Base-by-base conservation (phyloP, 2,113 vertebrate species). In the Peromyscus californicus region DNA sequence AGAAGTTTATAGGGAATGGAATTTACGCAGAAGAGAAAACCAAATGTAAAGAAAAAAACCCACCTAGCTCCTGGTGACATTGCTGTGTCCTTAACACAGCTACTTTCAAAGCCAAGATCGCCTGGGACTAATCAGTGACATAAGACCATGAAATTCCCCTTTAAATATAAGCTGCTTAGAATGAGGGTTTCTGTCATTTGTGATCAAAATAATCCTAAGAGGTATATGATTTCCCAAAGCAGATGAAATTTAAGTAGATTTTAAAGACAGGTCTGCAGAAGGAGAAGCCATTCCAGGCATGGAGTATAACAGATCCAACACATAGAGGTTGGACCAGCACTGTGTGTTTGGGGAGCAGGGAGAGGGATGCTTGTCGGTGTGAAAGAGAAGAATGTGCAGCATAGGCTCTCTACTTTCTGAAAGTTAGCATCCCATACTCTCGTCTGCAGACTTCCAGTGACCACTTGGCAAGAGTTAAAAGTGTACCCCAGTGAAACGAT, bases 141-240 rank as follows among this genome's bases (percentile, higher is more conserved):
- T 61, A 90, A 85, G 31, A 83, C n/a, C 86, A 75, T n/a, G 74
- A 7, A 92, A 93, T 63, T 76, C 13, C 51, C 29, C 83, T 90
- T 78, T 59, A 92, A 96, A 72, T 31, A 39, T 45, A 79, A 97
- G 31, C 70, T 88, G 29, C 36, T 90, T 96, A 79, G 26, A 95
- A 84, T 42, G 83, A 65, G 21, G 0, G 79, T 90, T 90, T 92
- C 88, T 92, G 54, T 96, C 85, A 92, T n/a, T 76, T 95, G 31
- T 0, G 31, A 85, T 96, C n/a, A 94, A 90, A 96, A 95, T 92
- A 95, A 79, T 82, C 45, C 82, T 61, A 78, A 94, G 69, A 75
- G 54, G 84, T 16, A 5, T 72, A 16, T 80, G 67, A 21, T 70
- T 85, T 65, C 19, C 6, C 90, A 93, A 83, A 92, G 29, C 24